Conservation (phyloP, 2,888 invertebrate genomes). For the Zootermopsis nevadensis region DNA sequence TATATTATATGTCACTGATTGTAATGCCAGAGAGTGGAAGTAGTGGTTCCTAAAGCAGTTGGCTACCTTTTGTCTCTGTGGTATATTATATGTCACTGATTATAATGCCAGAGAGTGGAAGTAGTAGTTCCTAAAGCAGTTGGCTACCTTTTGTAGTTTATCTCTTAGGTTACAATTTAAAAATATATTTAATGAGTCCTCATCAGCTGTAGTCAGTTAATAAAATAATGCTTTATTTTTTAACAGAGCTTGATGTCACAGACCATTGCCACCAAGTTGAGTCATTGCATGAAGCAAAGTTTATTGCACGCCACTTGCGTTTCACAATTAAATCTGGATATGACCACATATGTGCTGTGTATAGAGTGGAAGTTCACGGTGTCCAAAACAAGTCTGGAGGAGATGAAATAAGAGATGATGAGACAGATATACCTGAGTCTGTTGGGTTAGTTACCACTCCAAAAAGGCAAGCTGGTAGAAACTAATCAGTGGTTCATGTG, state of each 20-base stretch:
- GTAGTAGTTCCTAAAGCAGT: background rate
- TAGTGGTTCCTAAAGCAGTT: no score
- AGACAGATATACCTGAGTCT: background rate
- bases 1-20: no score
- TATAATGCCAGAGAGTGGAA: no score
- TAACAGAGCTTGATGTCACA: background rate
- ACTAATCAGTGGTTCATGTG: background rate
- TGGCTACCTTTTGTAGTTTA: background rate
- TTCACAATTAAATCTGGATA: constrained; percentile 23
- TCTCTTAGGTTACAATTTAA: no score
- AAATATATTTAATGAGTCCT: background rate
- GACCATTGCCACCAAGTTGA: background rate
- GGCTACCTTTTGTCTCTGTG: no score
- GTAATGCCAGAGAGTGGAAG: no score
- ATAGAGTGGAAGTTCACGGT: constrained; percentile 14
- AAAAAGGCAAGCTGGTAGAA: no score
- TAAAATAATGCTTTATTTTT: background rate
- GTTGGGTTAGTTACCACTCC: no score
- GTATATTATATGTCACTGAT: no score
- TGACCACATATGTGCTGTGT: constrained; percentile 14
- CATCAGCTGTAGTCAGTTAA: background rate
- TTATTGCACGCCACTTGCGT: background rate
- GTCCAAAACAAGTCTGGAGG: background rate
- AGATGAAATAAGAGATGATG: background rate
- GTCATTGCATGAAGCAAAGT: background rate